Evolutionary conservation across 2,888 invertebrate genomes (phyloP).

Genomic region (Vandiemenella viatica): DNA sequence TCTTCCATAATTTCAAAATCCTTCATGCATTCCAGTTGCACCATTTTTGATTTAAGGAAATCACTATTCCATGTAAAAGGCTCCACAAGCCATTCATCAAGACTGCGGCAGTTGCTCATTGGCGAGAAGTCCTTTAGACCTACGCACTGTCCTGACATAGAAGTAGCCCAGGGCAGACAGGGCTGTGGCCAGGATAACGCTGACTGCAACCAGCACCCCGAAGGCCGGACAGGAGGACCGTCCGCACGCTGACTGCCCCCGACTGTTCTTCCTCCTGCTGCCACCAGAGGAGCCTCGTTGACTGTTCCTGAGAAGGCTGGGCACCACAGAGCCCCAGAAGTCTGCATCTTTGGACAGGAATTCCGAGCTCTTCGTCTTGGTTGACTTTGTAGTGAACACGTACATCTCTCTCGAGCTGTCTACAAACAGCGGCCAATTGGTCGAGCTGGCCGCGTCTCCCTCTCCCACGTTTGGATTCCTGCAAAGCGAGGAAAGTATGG

Average conservation of each 20-base stretch:
- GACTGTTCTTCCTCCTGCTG: neutral
- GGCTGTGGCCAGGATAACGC: neutral
- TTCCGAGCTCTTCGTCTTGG: neutral
- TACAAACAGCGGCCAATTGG: conserved; percentile 7
- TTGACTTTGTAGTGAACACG: conserved; percentile 3
- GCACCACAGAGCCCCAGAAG: conserved; percentile 14
- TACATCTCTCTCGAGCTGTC: neutral
- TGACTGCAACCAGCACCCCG: neutral
- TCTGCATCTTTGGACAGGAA: conserved; percentile 12
- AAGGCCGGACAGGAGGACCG: neutral
- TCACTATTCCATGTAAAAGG: neutral
- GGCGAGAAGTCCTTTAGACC: neutral
- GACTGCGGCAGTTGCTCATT: neutral
- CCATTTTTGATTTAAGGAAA: no score
- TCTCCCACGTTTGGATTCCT: conserved; percentile 7
- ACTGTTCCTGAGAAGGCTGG: conserved; percentile 1
- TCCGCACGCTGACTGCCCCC: neutral
- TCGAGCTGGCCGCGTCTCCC: neutral
- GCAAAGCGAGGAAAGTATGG: neutral
- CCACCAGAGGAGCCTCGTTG: neutral
- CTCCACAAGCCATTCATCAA: neutral
- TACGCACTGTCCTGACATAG: neutral
- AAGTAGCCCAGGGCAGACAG: neutral
- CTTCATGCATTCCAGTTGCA: no score
- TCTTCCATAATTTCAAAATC: no score